A percentile compares a stretch with the other conserved stretches of the same genome.
These are phyloP conservation scores for Lepidothrix coronata DNA, from an alignment of 2,113 vertebrate genomes.

Conservation along the genomic window DNA sequence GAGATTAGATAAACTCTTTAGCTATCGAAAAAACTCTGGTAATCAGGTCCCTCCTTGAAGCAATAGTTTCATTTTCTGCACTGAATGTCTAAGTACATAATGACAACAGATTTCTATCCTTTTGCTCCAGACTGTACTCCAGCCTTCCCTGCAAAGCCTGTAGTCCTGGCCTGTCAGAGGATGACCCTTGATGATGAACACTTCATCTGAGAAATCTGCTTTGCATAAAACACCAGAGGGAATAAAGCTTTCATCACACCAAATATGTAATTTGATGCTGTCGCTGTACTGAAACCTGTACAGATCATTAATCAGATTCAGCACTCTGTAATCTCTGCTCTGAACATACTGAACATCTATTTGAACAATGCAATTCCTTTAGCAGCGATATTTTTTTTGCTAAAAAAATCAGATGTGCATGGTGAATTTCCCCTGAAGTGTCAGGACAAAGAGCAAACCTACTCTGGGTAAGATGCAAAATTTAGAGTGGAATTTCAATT, in stretches of 20 bases:
- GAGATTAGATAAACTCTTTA: background rate
- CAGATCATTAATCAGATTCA: background rate
- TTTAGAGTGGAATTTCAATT: background rate
- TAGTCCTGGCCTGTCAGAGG: background rate
- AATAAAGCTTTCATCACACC: background rate
- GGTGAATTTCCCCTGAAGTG: background rate
- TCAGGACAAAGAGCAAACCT: background rate
- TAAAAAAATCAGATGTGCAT: background rate
- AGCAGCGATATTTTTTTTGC: background rate
- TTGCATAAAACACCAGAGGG: background rate
- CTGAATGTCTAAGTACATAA: accelerated
- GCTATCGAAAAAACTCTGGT: background rate
- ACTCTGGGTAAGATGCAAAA: background rate
- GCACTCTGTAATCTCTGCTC: background rate
- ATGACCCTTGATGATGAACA: background rate
- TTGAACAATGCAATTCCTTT: background rate
- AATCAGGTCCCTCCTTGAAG: background rate
- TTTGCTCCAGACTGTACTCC: background rate
- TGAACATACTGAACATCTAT: background rate
- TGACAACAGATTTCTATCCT: background rate
- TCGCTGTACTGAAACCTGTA: background rate
- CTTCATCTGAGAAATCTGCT: background rate
- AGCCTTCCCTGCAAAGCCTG: background rate
- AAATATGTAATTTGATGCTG: background rate
- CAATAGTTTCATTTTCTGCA: background rate